Evolutionary conservation across 2,888 invertebrate species (phyloP), one percentile per base, ranked within the genome.

Genomic region (Ryuthela nishihirai): DNA sequence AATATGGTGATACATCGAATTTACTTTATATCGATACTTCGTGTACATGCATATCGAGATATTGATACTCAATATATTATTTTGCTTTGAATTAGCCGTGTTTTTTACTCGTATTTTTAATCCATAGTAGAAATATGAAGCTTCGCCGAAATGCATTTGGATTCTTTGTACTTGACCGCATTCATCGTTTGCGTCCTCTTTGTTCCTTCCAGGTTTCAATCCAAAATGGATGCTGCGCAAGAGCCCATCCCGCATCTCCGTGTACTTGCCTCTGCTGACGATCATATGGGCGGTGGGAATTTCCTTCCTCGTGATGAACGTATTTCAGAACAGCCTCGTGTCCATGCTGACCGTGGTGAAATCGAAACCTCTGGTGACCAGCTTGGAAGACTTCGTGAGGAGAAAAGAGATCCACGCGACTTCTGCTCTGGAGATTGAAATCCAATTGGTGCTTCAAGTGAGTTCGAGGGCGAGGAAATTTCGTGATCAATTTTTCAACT

Each of bases 241-340:
- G 5, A 21, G 18, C 1, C 36, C 32, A n/a, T 36, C 32, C 0
- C 10, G 4, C 3, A 18, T 43, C 2, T 23, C 47, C 2, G 21
- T 12, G 4, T 17, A 39, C 5, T 21, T 54, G 17, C 29, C 38
- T 0, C 20, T 32, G 1, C 24, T 54, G 15, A 23, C 48, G 2
- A 48, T 24, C 4, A 3, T 43, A 9, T 54, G 54, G 54, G 7
- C 38, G 10, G 20, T 54, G 3, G 47, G 54, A 3, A 32, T 54
- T 0, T 26, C 54, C 0, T 48, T 54, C 35, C 24, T 54, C 1
- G 43, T 54, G 7, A 54, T 54, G 54, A 54, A 25, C 3, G 47
- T 54, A 10, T 54, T 54, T 32, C 47, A 48, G 20, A 54, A 43
- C 18, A 35, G 47, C 3, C 32, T 54, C 12, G 54, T 54, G 6